phyloP scores from a whole-genome alignment of 2,888 invertebrate species.

The Epirrhoe tristata region DNA sequence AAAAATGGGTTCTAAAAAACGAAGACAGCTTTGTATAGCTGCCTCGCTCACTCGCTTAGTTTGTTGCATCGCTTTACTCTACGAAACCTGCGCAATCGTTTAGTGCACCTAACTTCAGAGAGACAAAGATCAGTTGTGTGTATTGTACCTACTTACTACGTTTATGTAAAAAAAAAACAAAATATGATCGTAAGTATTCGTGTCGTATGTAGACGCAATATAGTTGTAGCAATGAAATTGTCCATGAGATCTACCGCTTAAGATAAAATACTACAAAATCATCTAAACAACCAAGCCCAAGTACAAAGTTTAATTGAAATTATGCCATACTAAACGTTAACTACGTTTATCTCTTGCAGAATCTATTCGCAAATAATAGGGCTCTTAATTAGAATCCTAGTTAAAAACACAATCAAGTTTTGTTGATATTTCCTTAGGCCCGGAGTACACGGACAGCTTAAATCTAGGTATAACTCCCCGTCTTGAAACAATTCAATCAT shows the following conservation, averaged over 20 bases:
- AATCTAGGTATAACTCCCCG: background rate
- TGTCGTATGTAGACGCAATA: too few species aligned
- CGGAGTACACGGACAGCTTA: constrained; percentile 1
- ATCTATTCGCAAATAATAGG: constrained; percentile 36
- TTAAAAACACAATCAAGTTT: constrained; percentile 34
- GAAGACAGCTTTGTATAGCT: too few species aligned
- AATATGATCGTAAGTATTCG: too few species aligned
- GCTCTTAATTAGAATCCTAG: constrained; percentile 34
- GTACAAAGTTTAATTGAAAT: constrained; percentile 27
- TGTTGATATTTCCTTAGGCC: constrained; percentile 20
- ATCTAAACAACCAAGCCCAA: background rate
- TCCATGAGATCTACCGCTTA: background rate
- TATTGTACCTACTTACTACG: too few species aligned
- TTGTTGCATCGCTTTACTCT: too few species aligned
- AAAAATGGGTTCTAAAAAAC: too few species aligned
- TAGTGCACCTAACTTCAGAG: too few species aligned
- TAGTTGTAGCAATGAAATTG: background rate
- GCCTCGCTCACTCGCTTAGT: too few species aligned
- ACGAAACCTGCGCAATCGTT: too few species aligned
- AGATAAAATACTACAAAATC: constrained; percentile 11
- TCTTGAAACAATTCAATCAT: too few species aligned
- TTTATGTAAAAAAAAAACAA: too few species aligned
- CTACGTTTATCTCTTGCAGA: constrained; percentile 24
- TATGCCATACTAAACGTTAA: constrained; percentile 28
- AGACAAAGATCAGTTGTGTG: too few species aligned